Base-by-base conservation (phyloP, 2,797 vertebrate species). In the Tokudaia muenninki region DNA sequence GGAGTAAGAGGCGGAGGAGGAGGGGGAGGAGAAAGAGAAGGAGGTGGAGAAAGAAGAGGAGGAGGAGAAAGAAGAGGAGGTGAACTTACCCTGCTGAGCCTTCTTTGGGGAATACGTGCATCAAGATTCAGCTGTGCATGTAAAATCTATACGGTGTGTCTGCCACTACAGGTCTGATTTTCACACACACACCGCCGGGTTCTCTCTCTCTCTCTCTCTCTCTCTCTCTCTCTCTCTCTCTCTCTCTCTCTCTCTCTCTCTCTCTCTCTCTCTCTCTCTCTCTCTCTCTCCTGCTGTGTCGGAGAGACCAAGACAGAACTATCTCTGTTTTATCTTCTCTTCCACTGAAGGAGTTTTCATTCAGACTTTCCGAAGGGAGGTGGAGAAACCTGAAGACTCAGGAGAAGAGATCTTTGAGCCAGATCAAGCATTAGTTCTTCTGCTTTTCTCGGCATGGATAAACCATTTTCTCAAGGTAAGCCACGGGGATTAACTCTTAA, bases 391-490 rank as follows among this genome's bases (percentile, higher is more conserved):
- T 86, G 88, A 94, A 97, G 96, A 97, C 90, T 96, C 94, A 44
- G 67, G 87, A 96, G 94, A 97, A 96, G 96, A 96, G 96, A 82
- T 96, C 87, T 96, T 95, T 96, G 96, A 97, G 93, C 96, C 96
- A 93, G 91, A 97, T 96, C 92, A 87, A 93, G 80, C 92, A 94
- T 95, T 95, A 94, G 87, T 97, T 96, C 90, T 93, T 88, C 97
- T 88, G 97, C 95, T 93, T 95, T 83, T 75, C 95, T 92, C 97
- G 96, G 91, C 97, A 98, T 98, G 98, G 97, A 98, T 94, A 96
- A 97, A 95, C 97, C 97, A 77, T 95, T 96, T 96, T 92, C 97
- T 95, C 98, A 97, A 98, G 98, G 98, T 98, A 98, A 98, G 98
- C 65, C 92, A 31, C 75, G 77, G 47, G 87, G 75, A 96, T 95